phyloP scores from a whole-genome alignment of 2,113 vertebrate species.

The Notechis scutatus region DNA sequence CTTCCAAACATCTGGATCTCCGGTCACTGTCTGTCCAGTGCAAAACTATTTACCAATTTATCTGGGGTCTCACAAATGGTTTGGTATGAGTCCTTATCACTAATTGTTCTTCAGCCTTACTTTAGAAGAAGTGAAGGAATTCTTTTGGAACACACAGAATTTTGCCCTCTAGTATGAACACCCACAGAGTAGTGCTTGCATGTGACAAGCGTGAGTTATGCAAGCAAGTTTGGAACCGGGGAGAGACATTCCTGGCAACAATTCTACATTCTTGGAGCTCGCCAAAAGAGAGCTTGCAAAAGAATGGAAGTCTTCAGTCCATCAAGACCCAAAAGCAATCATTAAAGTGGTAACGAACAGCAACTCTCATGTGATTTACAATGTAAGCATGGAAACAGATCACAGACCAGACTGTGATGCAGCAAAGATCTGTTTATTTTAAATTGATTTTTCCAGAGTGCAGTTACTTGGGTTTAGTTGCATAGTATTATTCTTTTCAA shows the following conservation, averaged over 20 bases:
- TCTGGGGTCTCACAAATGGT: background rate
- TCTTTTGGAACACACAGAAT: background rate
- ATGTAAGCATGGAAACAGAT: conserved; percentile 13
- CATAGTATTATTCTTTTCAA: background rate
- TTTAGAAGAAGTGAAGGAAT: background rate
- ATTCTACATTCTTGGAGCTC: background rate
- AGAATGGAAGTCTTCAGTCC: background rate
- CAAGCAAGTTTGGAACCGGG: background rate
- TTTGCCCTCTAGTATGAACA: background rate
- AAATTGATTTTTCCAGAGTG: conserved; percentile 19
- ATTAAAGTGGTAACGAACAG: background rate
- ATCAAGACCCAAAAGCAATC: background rate
- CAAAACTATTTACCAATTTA: background rate
- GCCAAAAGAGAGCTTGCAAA: background rate
- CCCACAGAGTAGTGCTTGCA: background rate
- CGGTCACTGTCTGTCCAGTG: background rate
- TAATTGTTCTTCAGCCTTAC: background rate
- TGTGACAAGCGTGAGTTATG: background rate
- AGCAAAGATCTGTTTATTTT: conserved; percentile 23
- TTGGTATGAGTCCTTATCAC: background rate
- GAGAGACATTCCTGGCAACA: background rate
- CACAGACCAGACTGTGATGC: background rate
- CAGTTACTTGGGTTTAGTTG: conserved; percentile 6
- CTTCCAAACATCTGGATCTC: background rate
- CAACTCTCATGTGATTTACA: conserved; percentile 8